Evolutionary conservation across 2,888 invertebrate genomes (phyloP).

Genomic region (Drosophila fungiperda): DNA sequence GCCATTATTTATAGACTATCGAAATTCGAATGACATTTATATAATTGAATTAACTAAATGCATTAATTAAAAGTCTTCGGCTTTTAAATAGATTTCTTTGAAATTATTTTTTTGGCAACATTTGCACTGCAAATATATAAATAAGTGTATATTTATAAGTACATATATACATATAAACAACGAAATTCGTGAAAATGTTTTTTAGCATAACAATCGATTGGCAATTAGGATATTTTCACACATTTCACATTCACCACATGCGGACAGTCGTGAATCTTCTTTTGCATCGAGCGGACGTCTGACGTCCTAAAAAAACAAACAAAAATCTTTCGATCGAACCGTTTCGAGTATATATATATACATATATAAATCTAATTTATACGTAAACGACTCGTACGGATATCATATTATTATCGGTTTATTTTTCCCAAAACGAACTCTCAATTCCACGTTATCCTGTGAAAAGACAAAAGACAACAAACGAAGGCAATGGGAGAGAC

Average conservation of each 20-base stretch:
- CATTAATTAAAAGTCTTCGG: constrained; percentile 60
- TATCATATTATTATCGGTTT: constrained; percentile 70
- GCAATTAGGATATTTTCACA: constrained; percentile 65
- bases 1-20: constrained; percentile 50
- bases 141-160: constrained; percentile 22
- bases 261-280: constrained; percentile 85
- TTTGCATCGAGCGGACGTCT: constrained; percentile 85
- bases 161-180: constrained; percentile 14
- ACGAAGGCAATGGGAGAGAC: constrained; percentile 83
- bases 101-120: constrained; percentile 80
- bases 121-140: constrained; percentile 28
- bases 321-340: constrained; percentile 74
- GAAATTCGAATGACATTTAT: constrained; percentile 61
- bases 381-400: constrained; percentile 71
- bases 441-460: constrained; percentile 72
- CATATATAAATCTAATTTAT: constrained; percentile 48
- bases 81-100: constrained; percentile 66
- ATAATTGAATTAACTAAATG: constrained; percentile 67
- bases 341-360: constrained; percentile 62
- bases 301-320: constrained; percentile 62
- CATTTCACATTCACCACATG: constrained; percentile 58
- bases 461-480: constrained; percentile 62
- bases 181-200: constrained; percentile 52
- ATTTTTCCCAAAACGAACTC: constrained; percentile 54
- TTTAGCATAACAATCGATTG: constrained; percentile 64